Conservation (phyloP, 2,888 invertebrate genomes). For the Lasioglossum leucozonium region DNA sequence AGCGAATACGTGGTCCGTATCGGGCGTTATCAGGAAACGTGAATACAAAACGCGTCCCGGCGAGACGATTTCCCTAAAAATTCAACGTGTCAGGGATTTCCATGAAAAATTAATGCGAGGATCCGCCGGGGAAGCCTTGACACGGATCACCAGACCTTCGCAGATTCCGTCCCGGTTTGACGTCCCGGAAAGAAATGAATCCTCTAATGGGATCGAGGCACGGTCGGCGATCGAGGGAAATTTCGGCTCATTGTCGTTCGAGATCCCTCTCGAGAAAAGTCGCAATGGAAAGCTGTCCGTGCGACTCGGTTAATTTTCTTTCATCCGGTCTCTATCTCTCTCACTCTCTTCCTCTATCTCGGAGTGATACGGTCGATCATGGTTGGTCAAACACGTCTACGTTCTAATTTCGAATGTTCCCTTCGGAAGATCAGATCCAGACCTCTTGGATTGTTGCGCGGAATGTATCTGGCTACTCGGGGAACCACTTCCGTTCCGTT, state of each 20-base stretch:
- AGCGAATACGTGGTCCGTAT: not conserved
- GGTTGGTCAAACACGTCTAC: not conserved
- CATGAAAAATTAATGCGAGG: conserved; percentile 1
- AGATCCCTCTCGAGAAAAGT: not conserved
- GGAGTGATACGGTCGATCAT: not conserved
- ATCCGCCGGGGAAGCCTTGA: not conserved
- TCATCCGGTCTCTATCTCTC: not conserved
- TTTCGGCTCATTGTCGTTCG: not conserved
- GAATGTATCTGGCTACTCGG: too few relatives aligned
- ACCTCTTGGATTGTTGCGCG: conserved; percentile 5
- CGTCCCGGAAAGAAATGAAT: not conserved
- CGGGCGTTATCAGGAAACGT: not conserved
- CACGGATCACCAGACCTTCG: not conserved
- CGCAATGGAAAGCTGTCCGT: not conserved
- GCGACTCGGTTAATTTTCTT: conserved; percentile 19
- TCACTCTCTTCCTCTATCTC: too few relatives aligned
- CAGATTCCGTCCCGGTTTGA: not conserved
- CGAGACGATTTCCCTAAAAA: not conserved
- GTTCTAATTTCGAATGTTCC: conserved; percentile 34
- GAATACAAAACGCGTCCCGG: not conserved
- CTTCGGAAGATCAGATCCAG: not conserved
- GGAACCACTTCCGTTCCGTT: not conserved
- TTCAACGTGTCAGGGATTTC: not conserved
- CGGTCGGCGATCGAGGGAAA: not conserved
- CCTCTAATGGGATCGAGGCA: not conserved